These are phyloP conservation scores for Caretta caretta DNA, from an alignment of 2,113 vertebrate species.

Conservation along the genomic window DNA sequence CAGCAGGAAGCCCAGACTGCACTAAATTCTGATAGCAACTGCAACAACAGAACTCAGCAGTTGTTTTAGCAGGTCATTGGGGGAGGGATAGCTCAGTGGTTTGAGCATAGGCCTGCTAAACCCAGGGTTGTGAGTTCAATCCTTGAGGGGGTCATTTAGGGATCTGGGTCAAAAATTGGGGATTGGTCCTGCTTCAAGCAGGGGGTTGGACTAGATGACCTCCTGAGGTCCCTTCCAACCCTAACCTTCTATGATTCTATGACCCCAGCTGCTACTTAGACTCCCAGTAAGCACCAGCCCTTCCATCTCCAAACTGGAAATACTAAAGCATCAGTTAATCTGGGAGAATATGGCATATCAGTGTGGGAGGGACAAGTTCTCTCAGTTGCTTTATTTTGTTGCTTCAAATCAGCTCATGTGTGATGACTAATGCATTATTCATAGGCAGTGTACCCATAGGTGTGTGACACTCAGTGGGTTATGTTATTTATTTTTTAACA, in stretches of 20 bases:
- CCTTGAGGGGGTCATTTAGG: too few relatives aligned
- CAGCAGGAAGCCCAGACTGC: too few relatives aligned
- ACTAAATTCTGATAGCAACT: too few relatives aligned
- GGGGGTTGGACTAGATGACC: too few relatives aligned
- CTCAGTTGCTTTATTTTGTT: background rate
- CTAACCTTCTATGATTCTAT: too few relatives aligned
- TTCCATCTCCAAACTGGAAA: background rate
- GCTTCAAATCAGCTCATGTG: background rate
- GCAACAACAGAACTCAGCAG: too few relatives aligned
- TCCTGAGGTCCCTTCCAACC: too few relatives aligned
- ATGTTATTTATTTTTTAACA: background rate
- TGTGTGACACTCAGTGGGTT: background rate
- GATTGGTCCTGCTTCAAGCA: too few relatives aligned
- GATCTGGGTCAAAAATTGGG: too few relatives aligned
- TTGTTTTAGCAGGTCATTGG: background rate
- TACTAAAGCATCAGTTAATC: background rate
- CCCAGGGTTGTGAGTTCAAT: too few relatives aligned
- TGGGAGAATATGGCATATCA: background rate
- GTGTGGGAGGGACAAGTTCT: background rate
- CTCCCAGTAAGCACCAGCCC: background rate
- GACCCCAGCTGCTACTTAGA: background rate
- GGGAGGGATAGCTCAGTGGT: too few relatives aligned
- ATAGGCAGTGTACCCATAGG: background rate
- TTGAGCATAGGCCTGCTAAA: too few relatives aligned
- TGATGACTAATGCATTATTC: background rate